Percentiles rank a stretch among this genome's conserved stretches.
Evolutionary conservation across 2,113 vertebrate genomes (phyloP).

Genomic region (Ageneiosus marmoratus): DNA sequence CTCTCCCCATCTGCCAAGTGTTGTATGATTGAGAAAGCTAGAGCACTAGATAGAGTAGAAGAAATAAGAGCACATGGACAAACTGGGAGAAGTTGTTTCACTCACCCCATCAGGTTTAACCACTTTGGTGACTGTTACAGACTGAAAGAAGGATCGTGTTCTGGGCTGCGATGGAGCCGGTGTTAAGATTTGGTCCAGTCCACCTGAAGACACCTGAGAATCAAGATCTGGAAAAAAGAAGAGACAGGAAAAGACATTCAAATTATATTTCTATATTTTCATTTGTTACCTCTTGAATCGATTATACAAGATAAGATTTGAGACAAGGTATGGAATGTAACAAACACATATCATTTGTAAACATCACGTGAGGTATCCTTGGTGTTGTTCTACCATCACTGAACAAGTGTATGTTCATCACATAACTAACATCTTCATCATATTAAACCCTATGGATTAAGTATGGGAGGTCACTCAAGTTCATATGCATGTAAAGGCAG

Average conservation of each 20-base stretch:
- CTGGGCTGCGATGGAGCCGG: slow-evolving; percentile 67
- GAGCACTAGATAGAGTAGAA: not conserved
- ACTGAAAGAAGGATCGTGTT: slow-evolving; percentile 81
- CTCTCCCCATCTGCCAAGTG: not conserved
- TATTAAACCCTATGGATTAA: no score
- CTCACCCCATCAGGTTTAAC: slow-evolving; percentile 85
- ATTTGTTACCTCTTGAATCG: not conserved
- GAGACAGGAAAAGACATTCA: not conserved
- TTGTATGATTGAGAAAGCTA: not conserved
- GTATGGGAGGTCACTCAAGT: no score
- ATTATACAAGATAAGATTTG: not conserved
- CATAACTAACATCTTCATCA: no score
- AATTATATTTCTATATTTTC: not conserved
- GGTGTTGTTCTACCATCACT: not conserved
- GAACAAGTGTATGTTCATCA: no score
- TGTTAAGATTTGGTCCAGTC: slow-evolving; percentile 70
- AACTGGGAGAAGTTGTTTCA: not conserved
- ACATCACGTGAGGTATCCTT: not conserved
- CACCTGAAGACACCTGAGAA: slow-evolving; percentile 67
- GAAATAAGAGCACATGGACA: not conserved
- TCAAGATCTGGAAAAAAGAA: slow-evolving; percentile 67
- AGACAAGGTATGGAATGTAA: not conserved
- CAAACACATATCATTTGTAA: not conserved
- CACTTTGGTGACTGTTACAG: slow-evolving; percentile 79
- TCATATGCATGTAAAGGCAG: no score